These are phyloP conservation scores for Diglossa cyanea DNA, from an alignment of 2,797 vertebrate genomes.

Conservation along the genomic window DNA sequence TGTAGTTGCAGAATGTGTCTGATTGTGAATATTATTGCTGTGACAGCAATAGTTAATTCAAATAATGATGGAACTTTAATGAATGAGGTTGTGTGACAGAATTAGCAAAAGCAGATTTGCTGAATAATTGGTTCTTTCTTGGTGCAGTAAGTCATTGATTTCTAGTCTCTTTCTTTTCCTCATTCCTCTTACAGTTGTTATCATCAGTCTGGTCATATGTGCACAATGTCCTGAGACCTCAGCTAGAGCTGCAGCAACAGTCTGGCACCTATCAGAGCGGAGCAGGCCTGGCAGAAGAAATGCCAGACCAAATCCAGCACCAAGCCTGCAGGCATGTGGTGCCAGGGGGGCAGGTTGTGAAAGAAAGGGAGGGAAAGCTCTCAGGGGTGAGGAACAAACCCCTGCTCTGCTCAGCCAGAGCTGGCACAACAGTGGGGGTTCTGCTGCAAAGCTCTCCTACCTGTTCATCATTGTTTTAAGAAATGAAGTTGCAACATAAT, in stretches of 20 bases:
- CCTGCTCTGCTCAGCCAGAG: rapidly evolving
- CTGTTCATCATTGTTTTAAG: background rate
- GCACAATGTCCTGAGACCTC: background rate
- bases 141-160: slow-evolving; percentile 54
- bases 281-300: background rate
- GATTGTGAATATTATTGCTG: slow-evolving; percentile 47
- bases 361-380: background rate
- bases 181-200: background rate
- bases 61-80: slow-evolving; percentile 33
- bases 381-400: background rate
- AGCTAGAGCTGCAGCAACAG: background rate
- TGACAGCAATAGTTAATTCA: slow-evolving; percentile 62
- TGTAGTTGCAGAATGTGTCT: background rate
- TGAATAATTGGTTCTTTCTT: slow-evolving; percentile 58
- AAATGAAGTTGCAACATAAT: background rate
- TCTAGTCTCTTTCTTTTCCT: background rate
- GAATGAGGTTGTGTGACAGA: slow-evolving; percentile 30
- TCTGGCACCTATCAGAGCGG: background rate
- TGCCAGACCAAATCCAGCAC: background rate
- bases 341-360: background rate
- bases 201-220: background rate
- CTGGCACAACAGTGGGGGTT: rapidly evolving
- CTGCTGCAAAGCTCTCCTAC: background rate
- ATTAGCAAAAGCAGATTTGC: slow-evolving; percentile 48
- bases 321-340: rapidly evolving